Base-by-base conservation (phyloP, 2,113 vertebrate genomes). In the Cnemophilus loriae region DNA sequence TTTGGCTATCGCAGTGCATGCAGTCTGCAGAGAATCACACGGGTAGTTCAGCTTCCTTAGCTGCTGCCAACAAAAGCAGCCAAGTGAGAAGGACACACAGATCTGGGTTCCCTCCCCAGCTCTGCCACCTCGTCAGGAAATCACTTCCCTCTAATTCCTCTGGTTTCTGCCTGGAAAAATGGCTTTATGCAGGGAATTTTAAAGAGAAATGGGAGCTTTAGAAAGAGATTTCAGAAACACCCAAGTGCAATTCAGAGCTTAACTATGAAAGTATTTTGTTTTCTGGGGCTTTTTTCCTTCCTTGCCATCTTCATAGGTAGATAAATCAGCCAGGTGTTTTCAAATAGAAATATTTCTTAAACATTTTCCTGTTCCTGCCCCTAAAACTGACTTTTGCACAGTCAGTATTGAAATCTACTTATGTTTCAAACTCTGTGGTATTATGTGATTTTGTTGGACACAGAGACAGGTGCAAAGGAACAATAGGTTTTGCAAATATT, bases 391-490 rank as follows among this genome's bases (percentile, higher is more conserved):
- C 44, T 95, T 23, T 78, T 84, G 49, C 42, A 84, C 49, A 87
- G 92, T 39, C 53, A 60, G 46, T 82, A 57, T 11, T 88, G 86
- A 94, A 97, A 94, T 90, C 88, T 95, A 46, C 85, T 95, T 96
- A 93, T 12, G 49, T 82, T 93, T 89, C 76, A 90, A 88, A 94
- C 65, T 77, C 84, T 47, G 37, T n/a, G n/a, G 64, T 68, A 89
- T 96, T 95, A 92, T 90, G 61, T 65, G 80, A 96, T 95, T 95
- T 93, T 81, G 17, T 89, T 87, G 86, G 92, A 94, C 92, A 79
- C 82, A 86, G 61, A 87, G 49, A 82, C 46, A 33, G 64, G 94
- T 93, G 93, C 41, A 93, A 93, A 95, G 52, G 69, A 96, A 92
- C 88, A 95, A 94, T 68, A 94, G 56, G 75, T 46, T 24, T 82